A percentile compares a stretch with the other conserved stretches of the same genome.
phyloP scores from a whole-genome alignment of 2,888 invertebrate genomes.

The Leptinotarsa peninsularis region DNA sequence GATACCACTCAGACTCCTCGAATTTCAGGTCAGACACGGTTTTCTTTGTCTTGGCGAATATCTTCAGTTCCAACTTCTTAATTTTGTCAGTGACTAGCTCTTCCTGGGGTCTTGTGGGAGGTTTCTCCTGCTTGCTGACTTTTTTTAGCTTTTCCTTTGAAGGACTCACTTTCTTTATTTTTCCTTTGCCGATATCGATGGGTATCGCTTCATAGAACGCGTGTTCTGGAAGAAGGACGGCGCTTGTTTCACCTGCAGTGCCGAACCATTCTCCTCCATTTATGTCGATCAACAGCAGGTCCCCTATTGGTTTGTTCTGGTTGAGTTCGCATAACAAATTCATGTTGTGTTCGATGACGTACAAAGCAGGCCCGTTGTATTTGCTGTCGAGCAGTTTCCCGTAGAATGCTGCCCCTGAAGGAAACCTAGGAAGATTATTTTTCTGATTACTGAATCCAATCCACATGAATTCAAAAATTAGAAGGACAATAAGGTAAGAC shows the following conservation, averaged over 20 bases:
- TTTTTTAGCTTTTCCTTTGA: conserved; percentile 20
- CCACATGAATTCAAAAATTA: too few relatives aligned
- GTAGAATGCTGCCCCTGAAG: conserved; percentile 60
- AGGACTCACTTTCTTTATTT: conserved; percentile 32
- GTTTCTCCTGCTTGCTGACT: conserved; percentile 16
- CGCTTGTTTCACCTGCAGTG: conserved; percentile 48
- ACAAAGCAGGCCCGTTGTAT: conserved; percentile 66
- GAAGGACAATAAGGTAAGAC: too few relatives aligned
- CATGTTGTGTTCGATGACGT: conserved; percentile 69
- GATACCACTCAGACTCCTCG: conserved; percentile 53
- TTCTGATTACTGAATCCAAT: too few relatives aligned
- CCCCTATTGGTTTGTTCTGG: conserved; percentile 68
- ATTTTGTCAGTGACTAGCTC: conserved; percentile 28
- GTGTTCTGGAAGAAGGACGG: conserved; percentile 58
- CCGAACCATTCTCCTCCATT: conserved; percentile 71
- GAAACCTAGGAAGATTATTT: not conserved
- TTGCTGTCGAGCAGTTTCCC: conserved; percentile 68
- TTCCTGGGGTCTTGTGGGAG: conserved; percentile 9
- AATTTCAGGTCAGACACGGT: conserved; percentile 47
- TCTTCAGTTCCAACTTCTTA: conserved; percentile 51
- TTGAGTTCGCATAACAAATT: conserved; percentile 67
- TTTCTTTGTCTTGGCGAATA: conserved; percentile 55
- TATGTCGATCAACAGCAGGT: conserved; percentile 67
- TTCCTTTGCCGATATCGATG: conserved; percentile 54
- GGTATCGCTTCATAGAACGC: conserved; percentile 55